phyloP scores from a whole-genome alignment of 2,888 invertebrate species.

The Perdita meconis region DNA sequence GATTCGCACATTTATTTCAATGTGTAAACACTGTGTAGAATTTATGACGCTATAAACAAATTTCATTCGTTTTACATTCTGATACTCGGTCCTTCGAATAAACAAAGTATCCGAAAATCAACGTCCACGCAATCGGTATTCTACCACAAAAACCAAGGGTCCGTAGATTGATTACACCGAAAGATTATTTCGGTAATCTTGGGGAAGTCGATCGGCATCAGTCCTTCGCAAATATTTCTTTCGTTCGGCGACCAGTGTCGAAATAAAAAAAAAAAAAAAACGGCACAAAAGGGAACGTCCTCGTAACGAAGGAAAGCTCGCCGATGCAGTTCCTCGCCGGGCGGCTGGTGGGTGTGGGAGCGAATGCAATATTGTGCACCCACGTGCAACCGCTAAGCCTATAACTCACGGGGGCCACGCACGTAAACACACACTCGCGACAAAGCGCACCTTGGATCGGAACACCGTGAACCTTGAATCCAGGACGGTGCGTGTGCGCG shows the following conservation, averaged over 20 bases:
- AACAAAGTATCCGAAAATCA: no score
- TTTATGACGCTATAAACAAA: no score
- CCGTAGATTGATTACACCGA: no score
- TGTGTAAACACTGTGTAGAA: no score
- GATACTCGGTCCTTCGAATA: no score
- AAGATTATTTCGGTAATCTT: background rate
- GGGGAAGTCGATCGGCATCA: background rate
- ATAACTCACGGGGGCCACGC: constrained; percentile 58
- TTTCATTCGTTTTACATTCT: no score
- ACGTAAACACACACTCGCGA: constrained; percentile 38
- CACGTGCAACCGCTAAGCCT: constrained; percentile 68
- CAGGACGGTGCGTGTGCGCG: background rate
- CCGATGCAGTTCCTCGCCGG: constrained; percentile 47
- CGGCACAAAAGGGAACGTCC: constrained; percentile 24
- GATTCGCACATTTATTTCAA: no score
- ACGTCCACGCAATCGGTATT: no score
- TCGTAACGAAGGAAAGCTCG: constrained; percentile 56
- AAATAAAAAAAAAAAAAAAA: no score
- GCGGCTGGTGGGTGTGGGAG: constrained; percentile 70
- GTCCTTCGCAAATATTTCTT: background rate
- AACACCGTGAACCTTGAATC: constrained; percentile 53
- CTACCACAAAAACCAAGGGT: no score
- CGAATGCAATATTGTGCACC: constrained; percentile 71
- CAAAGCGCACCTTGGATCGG: constrained; percentile 56
- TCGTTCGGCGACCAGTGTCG: background rate